Conservation (phyloP, 1,140 invertebrate species). For the Diachasmimorpha longicaudata region DNA sequence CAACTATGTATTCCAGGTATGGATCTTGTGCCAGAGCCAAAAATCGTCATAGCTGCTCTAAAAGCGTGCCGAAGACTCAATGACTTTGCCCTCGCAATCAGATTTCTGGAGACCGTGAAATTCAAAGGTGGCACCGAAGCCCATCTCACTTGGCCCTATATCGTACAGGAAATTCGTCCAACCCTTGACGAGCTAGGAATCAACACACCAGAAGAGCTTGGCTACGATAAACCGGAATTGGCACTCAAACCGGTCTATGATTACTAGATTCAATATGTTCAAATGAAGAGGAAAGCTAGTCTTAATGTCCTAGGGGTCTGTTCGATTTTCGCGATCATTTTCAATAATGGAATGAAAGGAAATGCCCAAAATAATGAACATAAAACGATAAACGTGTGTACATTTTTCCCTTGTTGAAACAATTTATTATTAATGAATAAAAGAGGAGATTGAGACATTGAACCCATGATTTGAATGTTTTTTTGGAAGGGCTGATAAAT, state of each 20-base stretch:
- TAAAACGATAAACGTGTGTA: neutral
- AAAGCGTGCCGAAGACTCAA: slow-evolving; percentile 92
- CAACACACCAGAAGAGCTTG: slow-evolving; percentile 92
- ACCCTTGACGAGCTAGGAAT: slow-evolving; percentile 94
- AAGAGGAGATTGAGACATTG: slow-evolving; percentile 27
- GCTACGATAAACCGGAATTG: slow-evolving; percentile 97
- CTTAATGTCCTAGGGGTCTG: neutral
- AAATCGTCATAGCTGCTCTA: slow-evolving; percentile 89
- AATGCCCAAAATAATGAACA: neutral
- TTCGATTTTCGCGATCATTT: neutral
- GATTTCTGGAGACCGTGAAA: slow-evolving; percentile 92
- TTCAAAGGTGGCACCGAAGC: slow-evolving; percentile 85
- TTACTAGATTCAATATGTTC: slow-evolving; percentile 48
- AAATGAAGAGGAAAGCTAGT: neutral
- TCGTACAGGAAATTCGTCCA: slow-evolving; percentile 91
- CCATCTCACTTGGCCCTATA: slow-evolving; percentile 87
- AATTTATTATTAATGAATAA: slow-evolving; percentile 8
- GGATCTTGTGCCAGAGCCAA: slow-evolving; percentile 95
- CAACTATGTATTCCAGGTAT: slow-evolving; percentile 67
- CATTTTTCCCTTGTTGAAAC: neutral
- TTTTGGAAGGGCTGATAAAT: slow-evolving; percentile 14
- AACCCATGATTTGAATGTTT: slow-evolving; percentile 40
- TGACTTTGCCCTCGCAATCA: slow-evolving; percentile 89
- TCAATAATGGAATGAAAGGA: neutral
- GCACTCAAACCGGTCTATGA: slow-evolving; percentile 79